Evolutionary conservation across 2,113 vertebrate genomes (phyloP), one percentile per base, ranked within the genome.

Genomic region (Periophthalmodon schlosseri): DNA sequence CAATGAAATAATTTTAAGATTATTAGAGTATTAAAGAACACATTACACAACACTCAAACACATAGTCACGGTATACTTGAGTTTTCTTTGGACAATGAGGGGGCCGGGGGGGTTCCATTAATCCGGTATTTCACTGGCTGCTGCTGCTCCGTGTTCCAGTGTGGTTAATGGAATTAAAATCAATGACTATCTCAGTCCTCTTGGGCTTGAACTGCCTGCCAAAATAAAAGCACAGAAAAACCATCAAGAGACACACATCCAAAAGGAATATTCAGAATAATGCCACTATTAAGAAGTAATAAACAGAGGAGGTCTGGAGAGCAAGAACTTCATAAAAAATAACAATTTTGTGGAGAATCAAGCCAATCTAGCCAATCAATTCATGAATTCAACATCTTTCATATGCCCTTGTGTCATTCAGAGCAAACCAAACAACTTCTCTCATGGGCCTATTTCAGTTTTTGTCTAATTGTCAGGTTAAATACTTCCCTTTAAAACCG

Each of bases 101-200:
- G n/a, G 77, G 77, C 52, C 46, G 47, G 77, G 65, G 4, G 21
- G 71, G 65, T 69, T 57, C 73, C 73, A 39, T 34, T 81, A 80
- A 73, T 71, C 85, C 82, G 71, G 24, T 8, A 58, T 86, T 86
- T 87, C 75, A 88, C 70, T 84, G 52, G 21, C 52, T 52, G 0
- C 69, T 1, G 1, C 28, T 34, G 69, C 70, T 77, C 69, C 72
- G 71, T 52, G 36, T 65, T 80, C 64, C 75, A 74, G 78, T 28
- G n/a, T 44, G 21, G 83, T 90, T 90, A 72, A 92, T 91, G 76
- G 88, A 90, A 73, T 89, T 87, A 83, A 91, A 92, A 21, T 91
- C 83, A 72, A 92, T 88, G 76, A 88, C 76, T 54, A 92, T 86
- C 85, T 87, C 18, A 0, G 76, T 82, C 76, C 71, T 91, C 76